These are phyloP conservation scores for Cyaniris semiargus DNA, from an alignment of 2,888 invertebrate species.

Conservation along the genomic window DNA sequence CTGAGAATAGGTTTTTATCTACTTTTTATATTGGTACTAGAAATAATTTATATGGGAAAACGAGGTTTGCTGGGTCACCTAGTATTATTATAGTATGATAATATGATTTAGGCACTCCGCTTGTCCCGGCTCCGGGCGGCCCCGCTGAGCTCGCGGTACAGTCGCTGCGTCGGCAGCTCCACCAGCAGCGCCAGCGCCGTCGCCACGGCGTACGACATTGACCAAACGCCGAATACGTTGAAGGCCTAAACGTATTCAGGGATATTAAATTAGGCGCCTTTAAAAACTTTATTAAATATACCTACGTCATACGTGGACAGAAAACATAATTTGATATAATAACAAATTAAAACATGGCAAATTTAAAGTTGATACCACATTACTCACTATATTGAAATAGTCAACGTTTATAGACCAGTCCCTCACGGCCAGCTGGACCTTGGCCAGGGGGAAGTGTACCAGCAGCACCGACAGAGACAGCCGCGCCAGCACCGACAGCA, in stretches of 20 bases:
- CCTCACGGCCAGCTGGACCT: constrained; percentile 58
- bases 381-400: constrained; percentile 53
- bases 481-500: constrained; percentile 63
- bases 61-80: too few relatives aligned
- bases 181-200: constrained; percentile 50
- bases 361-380: neutral
- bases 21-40: too few relatives aligned
- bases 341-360: too few relatives aligned
- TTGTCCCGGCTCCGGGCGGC: neutral
- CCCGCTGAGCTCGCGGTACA: constrained; percentile 47
- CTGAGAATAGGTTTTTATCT: too few relatives aligned
- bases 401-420: constrained; percentile 56
- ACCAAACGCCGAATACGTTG: constrained; percentile 68
- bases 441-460: constrained; percentile 72
- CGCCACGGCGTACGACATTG: constrained; percentile 62
- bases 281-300: too few relatives aligned
- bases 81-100: too few relatives aligned
- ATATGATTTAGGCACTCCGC: neutral
- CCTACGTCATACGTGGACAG: too few relatives aligned
- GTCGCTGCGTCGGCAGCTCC: neutral
- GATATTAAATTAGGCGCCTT: too few relatives aligned
- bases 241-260: constrained; percentile 48
- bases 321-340: too few relatives aligned
- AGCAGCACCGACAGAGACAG: constrained; percentile 71
- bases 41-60: too few relatives aligned